Percentiles rank a stretch among this genome's conserved stretches.
Evolutionary conservation across 2,797 vertebrate genomes (phyloP).

Genomic region (Ctenosaura bakeri): DNA sequence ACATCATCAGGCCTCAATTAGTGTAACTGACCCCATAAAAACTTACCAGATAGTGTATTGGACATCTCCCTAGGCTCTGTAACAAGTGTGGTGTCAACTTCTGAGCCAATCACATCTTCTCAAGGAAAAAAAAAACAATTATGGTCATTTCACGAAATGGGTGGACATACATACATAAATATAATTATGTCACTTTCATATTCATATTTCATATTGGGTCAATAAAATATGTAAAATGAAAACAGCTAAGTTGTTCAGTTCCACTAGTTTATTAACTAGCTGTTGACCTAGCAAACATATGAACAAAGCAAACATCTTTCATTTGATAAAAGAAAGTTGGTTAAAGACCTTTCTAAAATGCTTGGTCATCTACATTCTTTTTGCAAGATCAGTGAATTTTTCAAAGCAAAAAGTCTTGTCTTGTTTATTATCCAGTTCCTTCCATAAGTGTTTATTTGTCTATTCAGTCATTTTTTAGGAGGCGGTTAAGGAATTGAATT

Average conservation of each 20-base stretch:
- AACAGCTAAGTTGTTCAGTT: neutral
- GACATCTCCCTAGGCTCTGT: too few relatives aligned
- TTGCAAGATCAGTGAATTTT: neutral
- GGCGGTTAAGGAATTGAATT: constrained; percentile 26
- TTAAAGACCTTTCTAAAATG: neutral
- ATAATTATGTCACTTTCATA: neutral
- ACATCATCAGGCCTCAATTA: too few relatives aligned
- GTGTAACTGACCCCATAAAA: too few relatives aligned
- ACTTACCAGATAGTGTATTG: too few relatives aligned
- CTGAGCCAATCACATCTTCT: neutral
- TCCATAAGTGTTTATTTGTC: neutral
- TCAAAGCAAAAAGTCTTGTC: neutral
- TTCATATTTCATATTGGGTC: neutral
- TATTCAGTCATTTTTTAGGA: neutral
- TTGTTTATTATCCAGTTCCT: neutral
- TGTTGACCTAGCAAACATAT: neutral
- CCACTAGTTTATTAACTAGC: neutral
- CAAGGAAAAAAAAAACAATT: accelerated
- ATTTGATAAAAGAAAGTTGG: accelerated
- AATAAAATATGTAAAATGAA: neutral
- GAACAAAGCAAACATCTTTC: neutral
- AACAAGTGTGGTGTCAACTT: too few relatives aligned
- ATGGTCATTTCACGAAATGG: neutral
- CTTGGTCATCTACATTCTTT: accelerated
- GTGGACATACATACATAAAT: too few relatives aligned